Evolutionary conservation across 2,113 vertebrate genomes (phyloP).

Genomic region (Oostethus manadensis): DNA sequence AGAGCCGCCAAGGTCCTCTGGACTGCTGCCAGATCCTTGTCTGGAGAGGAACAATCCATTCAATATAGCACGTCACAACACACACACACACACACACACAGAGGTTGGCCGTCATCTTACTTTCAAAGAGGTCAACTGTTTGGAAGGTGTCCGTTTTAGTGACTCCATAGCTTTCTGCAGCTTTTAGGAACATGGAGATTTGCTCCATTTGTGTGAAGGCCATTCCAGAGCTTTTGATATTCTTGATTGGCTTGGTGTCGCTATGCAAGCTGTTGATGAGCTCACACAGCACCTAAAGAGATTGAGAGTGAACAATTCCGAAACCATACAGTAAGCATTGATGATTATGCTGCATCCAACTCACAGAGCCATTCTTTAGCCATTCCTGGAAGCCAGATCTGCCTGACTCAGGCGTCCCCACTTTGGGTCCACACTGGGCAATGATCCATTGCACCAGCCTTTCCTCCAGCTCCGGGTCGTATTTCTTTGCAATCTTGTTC

Average conservation of each 20-base stretch:
- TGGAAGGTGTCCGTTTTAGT: slow-evolving; percentile 91
- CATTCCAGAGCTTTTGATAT: slow-evolving; percentile 78
- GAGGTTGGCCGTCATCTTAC: slow-evolving; percentile 54
- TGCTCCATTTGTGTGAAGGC: slow-evolving; percentile 98
- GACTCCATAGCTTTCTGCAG: slow-evolving; percentile 84
- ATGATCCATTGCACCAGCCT: slow-evolving; percentile 86
- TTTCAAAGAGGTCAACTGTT: slow-evolving; percentile 93
- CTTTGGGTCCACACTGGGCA: slow-evolving; percentile 74
- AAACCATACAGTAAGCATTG: slow-evolving; percentile 5
- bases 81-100: not conserved
- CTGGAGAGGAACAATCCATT: slow-evolving; percentile 61
- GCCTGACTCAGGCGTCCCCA: slow-evolving; percentile 75
- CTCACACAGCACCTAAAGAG: slow-evolving; percentile 79
- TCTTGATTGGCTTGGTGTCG: slow-evolving; percentile 76
- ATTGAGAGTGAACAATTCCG: not conserved
- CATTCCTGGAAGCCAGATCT: slow-evolving; percentile 88
- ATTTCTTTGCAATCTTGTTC: slow-evolving; percentile 93
- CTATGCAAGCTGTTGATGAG: slow-evolving; percentile 86
- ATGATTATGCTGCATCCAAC: slow-evolving; percentile 44
- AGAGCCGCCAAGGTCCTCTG: slow-evolving; percentile 91
- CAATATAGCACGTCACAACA: slow-evolving; percentile 10
- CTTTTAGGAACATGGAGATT: slow-evolving; percentile 88
- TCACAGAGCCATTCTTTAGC: slow-evolving; percentile 93
- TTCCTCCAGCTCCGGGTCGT: slow-evolving; percentile 89
- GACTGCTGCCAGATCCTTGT: slow-evolving; percentile 89